Conservation (phyloP, 2,113 vertebrate genomes). For the Coregonus clupeaformis region DNA sequence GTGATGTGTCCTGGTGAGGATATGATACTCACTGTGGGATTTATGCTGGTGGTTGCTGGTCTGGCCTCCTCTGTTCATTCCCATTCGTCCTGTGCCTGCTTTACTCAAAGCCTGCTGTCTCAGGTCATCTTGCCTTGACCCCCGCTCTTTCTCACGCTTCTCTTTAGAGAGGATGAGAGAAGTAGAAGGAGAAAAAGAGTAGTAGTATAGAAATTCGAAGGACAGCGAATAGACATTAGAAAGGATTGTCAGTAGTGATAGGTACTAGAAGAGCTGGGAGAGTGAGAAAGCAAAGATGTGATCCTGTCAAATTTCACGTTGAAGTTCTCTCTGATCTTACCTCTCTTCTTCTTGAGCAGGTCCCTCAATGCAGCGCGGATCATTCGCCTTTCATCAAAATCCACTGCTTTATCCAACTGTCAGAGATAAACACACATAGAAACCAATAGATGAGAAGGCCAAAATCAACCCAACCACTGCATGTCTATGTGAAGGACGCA, state of each 20-base stretch:
- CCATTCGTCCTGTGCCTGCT: constrained; percentile 35
- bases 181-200: not conserved
- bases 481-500: not conserved
- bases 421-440: constrained; percentile 1
- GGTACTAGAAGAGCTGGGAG: no score
- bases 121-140: constrained; percentile 76
- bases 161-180: constrained; percentile 64
- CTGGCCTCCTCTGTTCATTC: constrained; percentile 27
- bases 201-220: not conserved
- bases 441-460: no score
- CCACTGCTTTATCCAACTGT: constrained; percentile 83
- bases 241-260: no score
- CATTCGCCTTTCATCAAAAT: constrained; percentile 87
- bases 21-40: constrained; percentile 32
- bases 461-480: not conserved
- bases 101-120: constrained; percentile 61
- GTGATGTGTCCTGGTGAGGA: not conserved
- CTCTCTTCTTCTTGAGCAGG: constrained; percentile 90
- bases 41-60: constrained; percentile 40
- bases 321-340: constrained; percentile 57
- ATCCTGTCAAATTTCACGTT: no score
- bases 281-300: not conserved
- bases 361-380: constrained; percentile 89
- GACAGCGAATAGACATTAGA: not conserved
- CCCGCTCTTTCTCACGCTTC: constrained; percentile 87